These are phyloP conservation scores for Harpalus rubripes DNA, from an alignment of 2,888 invertebrate species.

Conservation along the genomic window DNA sequence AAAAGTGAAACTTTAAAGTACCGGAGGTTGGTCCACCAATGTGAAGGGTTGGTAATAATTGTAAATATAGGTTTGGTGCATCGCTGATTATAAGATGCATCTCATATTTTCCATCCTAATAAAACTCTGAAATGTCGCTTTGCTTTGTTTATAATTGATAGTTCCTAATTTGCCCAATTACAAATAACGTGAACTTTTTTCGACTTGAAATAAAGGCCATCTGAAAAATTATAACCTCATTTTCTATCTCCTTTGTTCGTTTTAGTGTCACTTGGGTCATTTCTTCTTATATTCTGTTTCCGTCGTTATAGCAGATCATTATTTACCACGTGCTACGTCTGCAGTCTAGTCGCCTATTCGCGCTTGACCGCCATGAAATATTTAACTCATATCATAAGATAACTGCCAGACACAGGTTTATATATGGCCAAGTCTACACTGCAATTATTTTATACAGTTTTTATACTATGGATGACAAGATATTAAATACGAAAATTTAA, in stretches of 20 bases:
- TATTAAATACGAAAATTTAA: neutral
- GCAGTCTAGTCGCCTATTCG: neutral
- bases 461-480: neutral
- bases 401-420: neutral
- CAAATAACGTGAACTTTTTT: no score
- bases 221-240: neutral
- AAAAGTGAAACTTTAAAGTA: no score
- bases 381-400: neutral
- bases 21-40: no score
- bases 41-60: no score
- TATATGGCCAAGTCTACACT: neutral
- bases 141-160: no score
- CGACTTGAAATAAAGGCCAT: neutral
- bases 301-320: neutral
- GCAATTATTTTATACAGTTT: neutral
- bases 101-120: no score
- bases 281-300: neutral
- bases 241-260: neutral
- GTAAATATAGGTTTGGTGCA: no score
- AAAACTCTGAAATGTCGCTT: no score
- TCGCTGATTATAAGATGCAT: no score
- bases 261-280: neutral
- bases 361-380: neutral
- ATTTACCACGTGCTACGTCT: neutral
- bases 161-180: no score